Base-by-base conservation (phyloP, 2,888 invertebrate genomes). In the Diloba caeruleocephala region DNA sequence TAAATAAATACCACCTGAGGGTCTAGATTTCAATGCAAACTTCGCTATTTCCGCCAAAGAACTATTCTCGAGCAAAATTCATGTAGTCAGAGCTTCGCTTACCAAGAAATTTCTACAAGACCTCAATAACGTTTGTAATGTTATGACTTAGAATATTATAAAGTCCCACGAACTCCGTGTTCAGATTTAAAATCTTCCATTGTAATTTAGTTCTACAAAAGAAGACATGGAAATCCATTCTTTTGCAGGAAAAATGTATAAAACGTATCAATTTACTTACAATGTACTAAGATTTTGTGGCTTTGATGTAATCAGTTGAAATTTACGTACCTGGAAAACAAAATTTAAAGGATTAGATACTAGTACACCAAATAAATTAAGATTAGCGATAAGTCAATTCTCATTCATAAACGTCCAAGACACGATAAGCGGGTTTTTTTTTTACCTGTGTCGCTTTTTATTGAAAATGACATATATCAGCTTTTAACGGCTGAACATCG, bases 261-360 rank as follows among this genome's bases (percentile, higher is more conserved):
- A n/a, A n/a, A n/a, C n/a, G n/a, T n/a, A n/a, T n/a, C n/a, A n/a
- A n/a, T n/a, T n/a, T n/a, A n/a, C n/a, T n/a, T n/a, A n/a, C n/a
- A n/a, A n/a, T n/a, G n/a, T 23, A 41, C 41, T 7, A 29, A 14
- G n/a, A 12, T 10, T 13, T 7, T 31, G 9, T 8, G 36, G 12
- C 1, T 37, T 17, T 25, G 23, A 8, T 33, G 15, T 8, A 21
- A 37, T 52, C 14, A 25, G 21, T 42, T 1, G 14, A 12, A 26
- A 25, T 31, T 3, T 6, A 49, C 64, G 17, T 70, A 70, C 69
- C 69, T 70, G 72, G 4, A 50, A 71, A 55, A 25, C 9, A 38
- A 55, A 44, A 37, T 0, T 43, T 0, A n/a, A 9, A 23, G 1
- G 17, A 32, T 62, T 36, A 28, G 9, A 26, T 26, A 36, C 15